Evolutionary conservation across 2,113 vertebrate species (phyloP), one percentile per base, ranked within the genome.

Genomic region (Elephas maximus): DNA sequence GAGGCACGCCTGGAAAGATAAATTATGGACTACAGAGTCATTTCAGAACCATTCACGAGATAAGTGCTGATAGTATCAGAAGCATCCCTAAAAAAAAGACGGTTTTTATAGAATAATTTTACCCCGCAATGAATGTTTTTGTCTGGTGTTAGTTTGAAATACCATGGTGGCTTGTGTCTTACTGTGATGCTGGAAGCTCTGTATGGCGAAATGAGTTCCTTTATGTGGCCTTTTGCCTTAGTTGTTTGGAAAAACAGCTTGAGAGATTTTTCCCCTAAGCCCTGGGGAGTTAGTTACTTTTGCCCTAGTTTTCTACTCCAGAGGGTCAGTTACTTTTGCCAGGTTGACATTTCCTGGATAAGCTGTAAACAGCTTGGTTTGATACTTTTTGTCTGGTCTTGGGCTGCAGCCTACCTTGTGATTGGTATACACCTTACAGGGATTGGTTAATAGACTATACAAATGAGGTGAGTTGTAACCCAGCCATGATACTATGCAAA

Each of bases 61-160:
- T 37, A 80, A 87, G 80, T 24, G 26, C 76, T 76, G 69, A 73
- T 28, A 37, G 76, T 60, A 81, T 9, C 48, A 91, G 92, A 91
- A 94, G 41, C 21, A 93, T 15, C 51, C 33, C 14, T 33, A 79
- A 53, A 83, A 23, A 74, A 88, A 97, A 74, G 77, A 78, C n/a
- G 9, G 4, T 84, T 88, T 65, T 67, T 48, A 60, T 28, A 63
- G 28, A 37, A 79, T 81, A n/a, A 86, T 63, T 78, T 91, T 82
- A 83, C 24, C 48, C 24, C 51, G 74, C 28, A 51, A 44, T 88
- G 63, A 78, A 78, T 23, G 41, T 30, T 21, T 41, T n/a, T 41
- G 45, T 79, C 14, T 10, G 1, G 3, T 20, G 33, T 2, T 33
- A 73, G 69, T 37, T 15, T 73, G 33, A 37, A 33, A 20, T 20